These are phyloP conservation scores for Lapara coniferarum DNA, from an alignment of 2,888 invertebrate genomes.

Conservation along the genomic window DNA sequence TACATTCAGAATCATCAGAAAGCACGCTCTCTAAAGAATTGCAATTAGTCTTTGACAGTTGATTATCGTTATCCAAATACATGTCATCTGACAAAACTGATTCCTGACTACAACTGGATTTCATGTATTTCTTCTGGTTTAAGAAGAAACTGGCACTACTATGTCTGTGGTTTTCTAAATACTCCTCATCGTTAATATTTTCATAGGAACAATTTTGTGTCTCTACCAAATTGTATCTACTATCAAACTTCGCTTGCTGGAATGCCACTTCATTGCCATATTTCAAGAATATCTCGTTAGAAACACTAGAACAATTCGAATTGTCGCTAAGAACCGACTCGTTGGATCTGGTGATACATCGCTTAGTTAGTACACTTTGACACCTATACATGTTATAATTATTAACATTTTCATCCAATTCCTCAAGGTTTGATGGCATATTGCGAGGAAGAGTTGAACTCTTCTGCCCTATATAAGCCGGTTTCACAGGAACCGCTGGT, in stretches of 20 bases:
- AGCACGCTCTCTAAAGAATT: conserved; percentile 92
- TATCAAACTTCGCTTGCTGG: conserved; percentile 76
- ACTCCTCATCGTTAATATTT: conserved; percentile 70
- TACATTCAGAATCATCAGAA: conserved; percentile 90
- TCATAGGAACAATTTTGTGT: conserved; percentile 78
- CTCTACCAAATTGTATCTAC: conserved; percentile 76
- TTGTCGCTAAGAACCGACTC: conserved; percentile 79
- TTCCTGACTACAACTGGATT: conserved; percentile 88
- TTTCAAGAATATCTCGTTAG: conserved; percentile 79
- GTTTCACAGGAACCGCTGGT: conserved; percentile 69
- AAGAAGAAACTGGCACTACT: conserved; percentile 93
- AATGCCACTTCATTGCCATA: conserved; percentile 79
- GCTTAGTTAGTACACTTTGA: conserved; percentile 77
- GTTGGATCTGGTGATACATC: conserved; percentile 85
- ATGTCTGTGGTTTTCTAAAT: conserved; percentile 84
- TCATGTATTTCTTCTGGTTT: conserved; percentile 86
- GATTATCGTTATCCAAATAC: conserved; percentile 81
- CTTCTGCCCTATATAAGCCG: conserved; percentile 66
- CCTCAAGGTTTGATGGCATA: conserved; percentile 80
- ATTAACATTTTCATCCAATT: conserved; percentile 79
- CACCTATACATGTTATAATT: conserved; percentile 77
- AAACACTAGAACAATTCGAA: conserved; percentile 78
- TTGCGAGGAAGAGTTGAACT: conserved; percentile 79
- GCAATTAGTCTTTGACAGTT: conserved; percentile 86
- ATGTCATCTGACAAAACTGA: conserved; percentile 90